phyloP scores from a whole-genome alignment of 2,797 vertebrate species.

The Diceros bicornis region DNA sequence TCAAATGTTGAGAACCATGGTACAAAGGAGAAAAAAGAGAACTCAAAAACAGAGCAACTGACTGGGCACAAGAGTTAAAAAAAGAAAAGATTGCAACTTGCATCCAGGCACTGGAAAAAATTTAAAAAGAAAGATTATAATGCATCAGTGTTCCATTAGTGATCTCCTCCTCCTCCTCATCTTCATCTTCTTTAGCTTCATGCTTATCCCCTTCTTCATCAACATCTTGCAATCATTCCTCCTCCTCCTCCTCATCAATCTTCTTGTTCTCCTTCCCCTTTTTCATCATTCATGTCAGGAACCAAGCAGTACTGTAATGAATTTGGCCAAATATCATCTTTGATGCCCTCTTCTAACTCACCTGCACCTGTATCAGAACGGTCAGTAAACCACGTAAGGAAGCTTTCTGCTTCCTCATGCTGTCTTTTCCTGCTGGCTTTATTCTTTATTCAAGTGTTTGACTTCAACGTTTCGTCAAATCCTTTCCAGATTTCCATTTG shows the following conservation, averaged over 20 bases:
- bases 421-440: conserved; percentile 96
- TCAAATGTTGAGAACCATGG: conserved; percentile 90
- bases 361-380: not conserved
- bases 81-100: conserved; percentile 91
- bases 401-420: conserved; percentile 97
- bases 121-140: conserved; percentile 89
- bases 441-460: conserved; percentile 92
- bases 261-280: conserved; percentile 95
- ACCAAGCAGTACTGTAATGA: not conserved
- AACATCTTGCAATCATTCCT: conserved; percentile 95
- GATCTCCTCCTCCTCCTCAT: conserved; percentile 94
- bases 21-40: conserved; percentile 78
- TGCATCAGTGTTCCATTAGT: conserved; percentile 92
- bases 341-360: not conserved
- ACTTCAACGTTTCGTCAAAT: conserved; percentile 95
- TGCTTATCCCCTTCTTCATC: conserved; percentile 96
- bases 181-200: conserved; percentile 96
- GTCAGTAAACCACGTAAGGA: conserved; percentile 90
- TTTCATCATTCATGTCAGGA: conserved; percentile 95
- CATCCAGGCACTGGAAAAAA: conserved; percentile 94
- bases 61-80: not conserved
- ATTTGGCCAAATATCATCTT: not conserved
- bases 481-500: conserved; percentile 99
- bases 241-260: conserved; percentile 92
- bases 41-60: not conserved